Conservation (phyloP, 2,113 vertebrate genomes). For the Myotis davidii region DNA sequence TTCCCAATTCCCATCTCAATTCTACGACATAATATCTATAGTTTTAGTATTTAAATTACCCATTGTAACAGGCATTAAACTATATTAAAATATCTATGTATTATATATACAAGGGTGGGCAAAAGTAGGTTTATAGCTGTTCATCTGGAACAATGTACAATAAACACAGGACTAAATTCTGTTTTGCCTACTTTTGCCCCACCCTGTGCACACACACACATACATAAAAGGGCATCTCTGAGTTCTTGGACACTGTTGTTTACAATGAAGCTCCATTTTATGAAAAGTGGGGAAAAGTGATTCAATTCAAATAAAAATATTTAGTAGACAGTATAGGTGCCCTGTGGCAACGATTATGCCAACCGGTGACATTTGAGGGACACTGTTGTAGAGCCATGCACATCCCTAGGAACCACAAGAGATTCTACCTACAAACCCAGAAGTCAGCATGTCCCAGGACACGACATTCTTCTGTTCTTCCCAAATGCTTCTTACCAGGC, state of each 20-base stretch:
- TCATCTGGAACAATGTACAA: too few species aligned
- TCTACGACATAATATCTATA: background rate
- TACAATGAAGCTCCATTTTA: background rate
- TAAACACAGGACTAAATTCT: too few species aligned
- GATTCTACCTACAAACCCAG: background rate
- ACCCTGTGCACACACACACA: too few species aligned
- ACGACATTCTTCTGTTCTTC: background rate
- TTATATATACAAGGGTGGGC: background rate
- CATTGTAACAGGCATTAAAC: background rate
- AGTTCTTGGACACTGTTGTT: background rate
- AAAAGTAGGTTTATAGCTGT: too few species aligned
- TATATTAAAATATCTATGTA: background rate
- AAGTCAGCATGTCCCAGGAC: background rate
- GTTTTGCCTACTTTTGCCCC: too few species aligned
- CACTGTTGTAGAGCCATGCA: accelerated
- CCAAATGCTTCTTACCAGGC: background rate
- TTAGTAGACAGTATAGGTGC: background rate
- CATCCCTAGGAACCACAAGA: background rate
- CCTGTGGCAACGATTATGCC: background rate
- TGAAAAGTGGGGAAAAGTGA: background rate
- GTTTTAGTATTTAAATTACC: background rate
- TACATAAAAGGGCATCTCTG: background rate
- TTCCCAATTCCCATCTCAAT: background rate
- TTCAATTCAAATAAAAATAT: constrained; percentile 15
- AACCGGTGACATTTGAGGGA: background rate